A percentile compares a stretch with the other conserved stretches of the same genome.
phyloP scores from a whole-genome alignment of 2,113 vertebrate species.

The Epinephelus fuscoguttatus region DNA sequence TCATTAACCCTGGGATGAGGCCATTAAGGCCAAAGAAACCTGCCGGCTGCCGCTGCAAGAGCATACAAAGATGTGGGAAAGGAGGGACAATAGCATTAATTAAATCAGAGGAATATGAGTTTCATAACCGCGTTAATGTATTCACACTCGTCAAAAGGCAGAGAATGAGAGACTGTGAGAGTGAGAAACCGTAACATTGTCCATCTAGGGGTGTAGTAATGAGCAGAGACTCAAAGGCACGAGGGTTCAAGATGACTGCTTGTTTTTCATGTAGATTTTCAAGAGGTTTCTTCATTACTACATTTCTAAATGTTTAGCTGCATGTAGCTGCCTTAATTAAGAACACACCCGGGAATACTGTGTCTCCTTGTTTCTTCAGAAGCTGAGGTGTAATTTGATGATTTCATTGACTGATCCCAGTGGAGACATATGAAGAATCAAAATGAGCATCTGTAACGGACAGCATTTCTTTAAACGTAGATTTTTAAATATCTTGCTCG shows the following conservation, averaged over 20 bases:
- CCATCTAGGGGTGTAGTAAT: slow-evolving; percentile 2
- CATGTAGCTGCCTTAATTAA: background rate
- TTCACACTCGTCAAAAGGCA: slow-evolving; percentile 35
- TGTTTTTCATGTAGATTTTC: background rate
- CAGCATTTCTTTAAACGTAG: background rate
- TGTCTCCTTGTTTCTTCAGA: background rate
- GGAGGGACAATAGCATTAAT: slow-evolving; percentile 56
- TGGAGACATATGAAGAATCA: background rate
- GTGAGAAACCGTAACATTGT: background rate
- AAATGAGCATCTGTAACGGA: background rate
- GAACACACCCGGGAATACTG: background rate
- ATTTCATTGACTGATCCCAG: slow-evolving; percentile 15
- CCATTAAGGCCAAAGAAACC: slow-evolving; percentile 68
- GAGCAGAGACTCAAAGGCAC: background rate
- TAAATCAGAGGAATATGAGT: slow-evolving; percentile 58
- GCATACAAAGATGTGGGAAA: slow-evolving; percentile 53
- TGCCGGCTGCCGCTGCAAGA: slow-evolving; percentile 55
- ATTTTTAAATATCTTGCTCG: no score
- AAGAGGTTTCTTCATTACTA: background rate
- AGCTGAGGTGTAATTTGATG: background rate
- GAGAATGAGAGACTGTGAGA: background rate
- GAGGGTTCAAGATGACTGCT: background rate
- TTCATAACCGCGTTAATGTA: slow-evolving; percentile 25
- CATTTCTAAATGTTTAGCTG: background rate
- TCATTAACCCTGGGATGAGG: slow-evolving; percentile 76